These are phyloP conservation scores for Tanypteryx hageni DNA, from an alignment of 2,888 invertebrate species.

Conservation along the genomic window DNA sequence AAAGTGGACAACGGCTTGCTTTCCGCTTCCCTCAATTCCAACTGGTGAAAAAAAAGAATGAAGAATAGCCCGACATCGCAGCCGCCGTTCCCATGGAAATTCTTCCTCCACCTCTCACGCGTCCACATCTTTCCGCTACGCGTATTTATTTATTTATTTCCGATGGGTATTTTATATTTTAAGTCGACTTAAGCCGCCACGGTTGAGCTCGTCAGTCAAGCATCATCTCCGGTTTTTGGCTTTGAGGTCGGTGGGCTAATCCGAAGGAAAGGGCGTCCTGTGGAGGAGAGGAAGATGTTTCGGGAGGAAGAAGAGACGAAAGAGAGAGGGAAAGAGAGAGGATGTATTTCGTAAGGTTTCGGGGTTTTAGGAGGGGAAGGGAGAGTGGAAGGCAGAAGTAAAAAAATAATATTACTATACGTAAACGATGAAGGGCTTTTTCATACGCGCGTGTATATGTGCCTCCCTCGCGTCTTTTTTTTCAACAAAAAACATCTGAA, in stretches of 20 bases:
- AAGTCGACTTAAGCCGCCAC: constrained; percentile 20
- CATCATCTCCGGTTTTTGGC: not conserved
- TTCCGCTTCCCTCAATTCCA: not conserved
- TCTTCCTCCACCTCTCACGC: not conserved
- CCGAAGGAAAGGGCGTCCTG: not conserved
- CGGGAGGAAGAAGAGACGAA: too few relatives aligned
- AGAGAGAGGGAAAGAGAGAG: not conserved
- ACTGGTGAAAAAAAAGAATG: not conserved
- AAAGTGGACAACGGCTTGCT: not conserved
- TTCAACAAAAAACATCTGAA: not conserved
- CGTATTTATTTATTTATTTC: constrained; percentile 23
- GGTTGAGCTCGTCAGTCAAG: constrained; percentile 25
- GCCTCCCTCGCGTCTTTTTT: not conserved
- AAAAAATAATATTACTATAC: not conserved
- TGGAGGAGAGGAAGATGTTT: too few relatives aligned
- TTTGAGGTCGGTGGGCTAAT: constrained; percentile 13
- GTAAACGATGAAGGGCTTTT: not conserved
- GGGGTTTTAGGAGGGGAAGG: not conserved
- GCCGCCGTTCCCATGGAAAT: not conserved
- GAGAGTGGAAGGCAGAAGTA: not conserved
- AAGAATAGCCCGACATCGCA: not conserved
- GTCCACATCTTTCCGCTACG: not conserved
- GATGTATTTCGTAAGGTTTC: not conserved
- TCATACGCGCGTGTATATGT: not conserved
- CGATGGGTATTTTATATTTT: constrained; percentile 15